Conservation (phyloP, 1,140 invertebrate species). For the Chelonus insularis region DNA sequence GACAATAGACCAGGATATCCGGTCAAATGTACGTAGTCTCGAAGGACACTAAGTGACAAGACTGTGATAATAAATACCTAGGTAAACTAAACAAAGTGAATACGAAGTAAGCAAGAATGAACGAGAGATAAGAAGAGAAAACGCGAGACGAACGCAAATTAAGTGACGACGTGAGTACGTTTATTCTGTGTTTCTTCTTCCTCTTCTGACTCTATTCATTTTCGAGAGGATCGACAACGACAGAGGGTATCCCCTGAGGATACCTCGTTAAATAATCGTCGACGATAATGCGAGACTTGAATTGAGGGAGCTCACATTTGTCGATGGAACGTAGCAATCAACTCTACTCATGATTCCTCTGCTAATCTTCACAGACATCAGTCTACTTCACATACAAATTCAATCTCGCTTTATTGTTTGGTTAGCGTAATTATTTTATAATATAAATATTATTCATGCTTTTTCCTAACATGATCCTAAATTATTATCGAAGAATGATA, state of each 20-base stretch:
- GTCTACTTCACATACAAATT: not conserved
- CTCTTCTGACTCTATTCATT: not conserved
- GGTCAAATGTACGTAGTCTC: slow-evolving; percentile 6
- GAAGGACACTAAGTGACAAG: slow-evolving; percentile 6
- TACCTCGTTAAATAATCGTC: slow-evolving; percentile 23
- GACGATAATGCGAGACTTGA: slow-evolving; percentile 12
- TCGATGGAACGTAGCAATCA: not conserved
- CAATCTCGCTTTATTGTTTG: not conserved
- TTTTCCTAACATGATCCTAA: too few species aligned
- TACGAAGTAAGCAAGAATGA: slow-evolving; percentile 17
- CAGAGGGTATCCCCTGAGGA: not conserved
- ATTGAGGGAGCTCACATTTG: slow-evolving; percentile 2
- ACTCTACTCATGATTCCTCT: not conserved
- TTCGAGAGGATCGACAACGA: not conserved
- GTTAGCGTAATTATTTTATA: not conserved
- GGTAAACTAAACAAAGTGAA: slow-evolving; percentile 7
- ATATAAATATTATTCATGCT: too few species aligned
- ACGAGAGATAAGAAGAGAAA: slow-evolving; percentile 4
- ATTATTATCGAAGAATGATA: too few species aligned
- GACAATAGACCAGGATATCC: slow-evolving; percentile 31
- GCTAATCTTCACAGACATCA: not conserved
- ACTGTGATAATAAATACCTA: not conserved
- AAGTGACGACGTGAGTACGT: slow-evolving; percentile 21
- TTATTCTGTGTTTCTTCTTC: not conserved
- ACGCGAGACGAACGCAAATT: slow-evolving; percentile 33